A percentile compares a stretch with the other conserved stretches of the same genome.
Conservation (phyloP, 1,140 invertebrate genomes). For the Drosophila pandora region DNA sequence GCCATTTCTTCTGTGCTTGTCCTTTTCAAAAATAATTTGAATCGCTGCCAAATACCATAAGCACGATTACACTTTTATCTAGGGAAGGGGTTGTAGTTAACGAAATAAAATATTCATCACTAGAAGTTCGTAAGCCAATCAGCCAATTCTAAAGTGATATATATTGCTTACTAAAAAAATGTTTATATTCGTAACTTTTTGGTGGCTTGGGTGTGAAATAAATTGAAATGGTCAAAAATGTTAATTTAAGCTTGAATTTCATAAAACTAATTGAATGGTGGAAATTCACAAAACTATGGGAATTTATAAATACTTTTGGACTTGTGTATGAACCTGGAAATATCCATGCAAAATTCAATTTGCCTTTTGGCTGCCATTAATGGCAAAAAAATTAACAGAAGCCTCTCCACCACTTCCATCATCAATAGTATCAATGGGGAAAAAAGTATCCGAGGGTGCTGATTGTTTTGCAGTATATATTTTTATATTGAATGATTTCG, state of each 20-base stretch:
- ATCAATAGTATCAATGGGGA: slow-evolving; percentile 19
- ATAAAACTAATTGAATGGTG: slow-evolving; percentile 61
- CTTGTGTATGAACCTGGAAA: slow-evolving; percentile 7
- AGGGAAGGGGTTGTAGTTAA: not conserved
- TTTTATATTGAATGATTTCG: slow-evolving; percentile 48
- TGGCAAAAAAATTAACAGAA: slow-evolving; percentile 40
- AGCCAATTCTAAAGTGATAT: not conserved
- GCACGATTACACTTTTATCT: not conserved
- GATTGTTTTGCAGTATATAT: slow-evolving; percentile 52
- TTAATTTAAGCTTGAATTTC: slow-evolving; percentile 73
- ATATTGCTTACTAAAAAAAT: slow-evolving; percentile 1
- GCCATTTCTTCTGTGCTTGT: slow-evolving; percentile 10
- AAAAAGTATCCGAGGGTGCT: slow-evolving; percentile 53
- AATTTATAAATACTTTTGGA: slow-evolving; percentile 57
- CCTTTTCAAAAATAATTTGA: slow-evolving; percentile 63
- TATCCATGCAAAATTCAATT: slow-evolving; percentile 62
- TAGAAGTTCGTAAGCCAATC: not conserved
- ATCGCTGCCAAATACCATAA: slow-evolving; percentile 56
- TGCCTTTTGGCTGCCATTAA: slow-evolving; percentile 65
- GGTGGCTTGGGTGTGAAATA: slow-evolving; percentile 5
- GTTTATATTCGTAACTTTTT: too few relatives aligned
- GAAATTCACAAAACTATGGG: slow-evolving; percentile 49
- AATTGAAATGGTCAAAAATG: slow-evolving; percentile 72
- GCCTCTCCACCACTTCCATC: not conserved
- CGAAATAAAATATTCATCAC: not conserved